phyloP scores from a whole-genome alignment of 1,140 invertebrate species.

The Dufourea novaeangliae region DNA sequence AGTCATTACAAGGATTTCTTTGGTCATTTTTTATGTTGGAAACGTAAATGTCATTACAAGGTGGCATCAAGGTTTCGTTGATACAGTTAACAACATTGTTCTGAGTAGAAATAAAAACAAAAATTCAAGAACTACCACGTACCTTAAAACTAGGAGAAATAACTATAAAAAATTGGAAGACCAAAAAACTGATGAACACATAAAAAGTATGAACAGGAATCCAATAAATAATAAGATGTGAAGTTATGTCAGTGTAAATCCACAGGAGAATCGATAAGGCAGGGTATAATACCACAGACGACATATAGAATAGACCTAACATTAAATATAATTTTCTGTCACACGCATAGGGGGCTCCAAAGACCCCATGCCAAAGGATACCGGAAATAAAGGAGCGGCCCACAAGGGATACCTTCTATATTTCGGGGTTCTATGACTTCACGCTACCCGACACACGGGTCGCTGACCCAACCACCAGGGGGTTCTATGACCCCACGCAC shows the following conservation, averaged over 20 bases:
- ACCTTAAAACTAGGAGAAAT: constrained; percentile 29
- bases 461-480: too few species aligned
- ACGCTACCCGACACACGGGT: too few species aligned
- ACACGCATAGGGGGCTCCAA: too few species aligned
- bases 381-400: too few species aligned
- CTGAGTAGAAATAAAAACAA: neutral
- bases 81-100: neutral
- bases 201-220: neutral
- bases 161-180: constrained; percentile 44
- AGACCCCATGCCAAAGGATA: too few species aligned
- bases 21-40: neutral
- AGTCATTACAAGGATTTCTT: neutral
- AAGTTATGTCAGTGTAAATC: neutral
- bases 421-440: too few species aligned
- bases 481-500: too few species aligned
- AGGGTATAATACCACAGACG: too few species aligned
- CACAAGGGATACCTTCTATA: too few species aligned
- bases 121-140: neutral
- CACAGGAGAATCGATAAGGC: neutral
- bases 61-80: neutral
- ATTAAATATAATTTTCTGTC: too few species aligned
- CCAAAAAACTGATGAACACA: neutral
- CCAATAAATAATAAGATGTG: constrained; percentile 1
- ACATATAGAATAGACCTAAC: too few species aligned
- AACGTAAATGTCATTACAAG: neutral